Evolutionary conservation across 2,113 vertebrate genomes (phyloP), one percentile per base, ranked within the genome.

Genomic region (Condylura cristata): DNA sequence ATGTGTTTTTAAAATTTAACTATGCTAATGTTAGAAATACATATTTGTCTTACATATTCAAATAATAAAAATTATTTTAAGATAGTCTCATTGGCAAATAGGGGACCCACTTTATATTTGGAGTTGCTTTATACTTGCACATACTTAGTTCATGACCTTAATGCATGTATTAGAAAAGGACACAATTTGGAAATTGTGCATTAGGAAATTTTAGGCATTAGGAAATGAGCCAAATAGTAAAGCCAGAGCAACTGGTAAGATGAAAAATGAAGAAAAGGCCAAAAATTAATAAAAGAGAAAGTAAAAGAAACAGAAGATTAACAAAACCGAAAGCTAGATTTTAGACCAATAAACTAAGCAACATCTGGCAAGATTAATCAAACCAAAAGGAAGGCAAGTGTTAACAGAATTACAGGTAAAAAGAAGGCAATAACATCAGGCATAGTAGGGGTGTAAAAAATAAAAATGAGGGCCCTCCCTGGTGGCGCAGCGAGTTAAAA

Each of bases 351-450:
- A 65, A 90, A 41, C 6, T 22, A 76, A 82, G 9, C 16, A 90
- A n/a, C 89, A 84, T 90, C 22, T 56, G 80, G 53, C 46, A 91
- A 88, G 46, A 82, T 81, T 91, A 75, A 65, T 74, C 24, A 89
- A 70, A 26, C n/a, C 83, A 72, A 87, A 84, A 6, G 37, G 16
- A 72, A 87, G 79, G 44, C 56, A 93, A 58, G 65, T 75, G 41
- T 63, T 51, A 60, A 71, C 16, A 56, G 6, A 56, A 41, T 80
- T 75, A 91, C 41, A 41, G 68, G 72, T 72, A 13, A 72, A 86
- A 53, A 86, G 24, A 87, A 24, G 26, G 24, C 84, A 9, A 12
- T 81, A 76, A 44, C 39, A 89, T 61, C 24, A 72, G 56, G n/a
- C 56, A 22, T 84, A 74, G 28, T 72, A 87, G 46, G 83, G 39